Base-by-base conservation (phyloP, 1,140 invertebrate species). In the Helicoverpa zea region DNA sequence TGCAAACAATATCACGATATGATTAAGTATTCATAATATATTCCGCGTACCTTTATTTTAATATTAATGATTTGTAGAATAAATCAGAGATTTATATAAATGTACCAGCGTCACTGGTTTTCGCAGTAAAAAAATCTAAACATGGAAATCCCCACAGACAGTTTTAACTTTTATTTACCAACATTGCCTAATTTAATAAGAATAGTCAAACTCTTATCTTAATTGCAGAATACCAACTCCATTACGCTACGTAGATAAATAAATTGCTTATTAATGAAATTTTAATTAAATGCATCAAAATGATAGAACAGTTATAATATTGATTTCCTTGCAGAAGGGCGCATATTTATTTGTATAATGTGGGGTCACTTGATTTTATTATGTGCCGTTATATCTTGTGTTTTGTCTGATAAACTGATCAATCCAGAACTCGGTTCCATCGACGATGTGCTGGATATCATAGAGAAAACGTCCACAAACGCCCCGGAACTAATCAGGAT, bases 391-490 rank as follows among this genome's bases (percentile, higher is more conserved):
- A 52, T 23, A 14, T 29, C 47, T 18, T 70, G 49, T 54, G 23
- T 52, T 29, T 12, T 70, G 11, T 51, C 47, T 29, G 23, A 3
- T 70, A 70, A 70, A 70, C 12, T 70, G 23, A 70, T 54, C 12
- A 23, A 70, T 14, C 47, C 18, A 29, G 66, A 70, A 18, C 23
- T 70, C 4, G 66, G 66, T 30, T 70, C 49, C n/a, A 70, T 70
- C 2, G 66, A 70, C 49, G 66, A 70, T 70, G 66, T 70, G 5
- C n/a, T 70, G 13, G 66, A 70, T 29, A 30, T 70, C 10, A 70
- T 70, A 14, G 11, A 70, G 1, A 54, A 47, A n/a, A 47, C 43
- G n/a, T 66, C 63, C 47, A 66, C 63, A 12, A 47, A 23, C 3
- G 1, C 43, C 12, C 63, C 63, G 11, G n/a, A 66, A 49, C 11